Percentiles rank a stretch among this genome's conserved stretches.
These are phyloP conservation scores for Drosophila leontia DNA, from an alignment of 1,140 invertebrate genomes.

Conservation along the genomic window DNA sequence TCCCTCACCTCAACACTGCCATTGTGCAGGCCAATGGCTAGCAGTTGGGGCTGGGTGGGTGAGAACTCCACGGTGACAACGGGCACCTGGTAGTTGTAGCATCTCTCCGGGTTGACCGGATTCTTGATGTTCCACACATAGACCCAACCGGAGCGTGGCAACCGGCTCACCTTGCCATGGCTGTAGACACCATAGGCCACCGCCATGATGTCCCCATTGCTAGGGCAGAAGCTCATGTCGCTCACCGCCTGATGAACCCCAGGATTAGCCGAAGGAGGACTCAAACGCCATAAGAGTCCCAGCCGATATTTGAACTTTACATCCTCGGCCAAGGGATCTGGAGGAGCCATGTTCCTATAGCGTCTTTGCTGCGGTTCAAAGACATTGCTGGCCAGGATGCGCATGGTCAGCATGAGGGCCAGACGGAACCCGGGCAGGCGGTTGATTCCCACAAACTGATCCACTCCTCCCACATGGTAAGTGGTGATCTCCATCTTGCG, in stretches of 20 bases:
- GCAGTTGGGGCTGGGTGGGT: constrained; percentile 88
- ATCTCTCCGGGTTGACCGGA: constrained; percentile 91
- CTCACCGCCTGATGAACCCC: constrained; percentile 85
- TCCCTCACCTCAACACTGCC: constrained; percentile 91
- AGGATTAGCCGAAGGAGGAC: constrained; percentile 20
- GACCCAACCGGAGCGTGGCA: constrained; percentile 80
- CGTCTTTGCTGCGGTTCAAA: constrained; percentile 88
- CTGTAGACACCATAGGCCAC: constrained; percentile 89
- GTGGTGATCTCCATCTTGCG: constrained; percentile 78
- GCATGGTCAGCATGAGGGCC: constrained; percentile 88
- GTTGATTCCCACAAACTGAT: constrained; percentile 77
- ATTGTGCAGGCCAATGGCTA: constrained; percentile 92
- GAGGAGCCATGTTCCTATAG: constrained; percentile 87
- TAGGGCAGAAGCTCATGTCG: constrained; percentile 88
- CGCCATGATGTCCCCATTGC: constrained; percentile 88
- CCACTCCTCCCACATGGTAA: constrained; percentile 74
- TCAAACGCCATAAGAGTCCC: constrained; percentile 88
- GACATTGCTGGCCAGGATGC: constrained; percentile 89
- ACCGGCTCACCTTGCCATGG: constrained; percentile 21
- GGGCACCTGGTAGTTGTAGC: constrained; percentile 89
- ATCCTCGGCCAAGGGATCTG: constrained; percentile 87
- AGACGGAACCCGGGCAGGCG: constrained; percentile 86
- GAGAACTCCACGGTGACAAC: constrained; percentile 92
- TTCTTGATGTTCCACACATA: constrained; percentile 95
- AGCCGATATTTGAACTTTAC: constrained; percentile 88